These are phyloP conservation scores for Drosophila sordidula DNA, from an alignment of 2,888 invertebrate species.

Conservation along the genomic window DNA sequence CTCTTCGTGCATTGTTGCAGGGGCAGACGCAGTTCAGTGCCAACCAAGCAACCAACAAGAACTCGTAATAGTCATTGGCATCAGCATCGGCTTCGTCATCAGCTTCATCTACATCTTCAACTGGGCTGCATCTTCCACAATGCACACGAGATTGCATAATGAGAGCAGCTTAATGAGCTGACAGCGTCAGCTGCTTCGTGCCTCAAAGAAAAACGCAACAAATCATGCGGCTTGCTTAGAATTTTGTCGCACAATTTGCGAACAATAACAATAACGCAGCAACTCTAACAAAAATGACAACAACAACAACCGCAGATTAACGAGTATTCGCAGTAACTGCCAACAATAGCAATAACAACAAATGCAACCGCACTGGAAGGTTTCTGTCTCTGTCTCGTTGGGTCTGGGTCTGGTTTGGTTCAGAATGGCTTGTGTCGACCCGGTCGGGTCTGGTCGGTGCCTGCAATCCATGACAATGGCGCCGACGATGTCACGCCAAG, in stretches of 20 bases:
- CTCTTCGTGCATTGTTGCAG: background rate
- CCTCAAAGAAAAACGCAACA: slow-evolving; percentile 47
- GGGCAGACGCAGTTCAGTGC: background rate
- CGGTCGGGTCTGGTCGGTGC: slow-evolving; percentile 17
- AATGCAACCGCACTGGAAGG: slow-evolving; percentile 37
- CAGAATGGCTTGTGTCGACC: background rate
- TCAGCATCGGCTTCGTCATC: slow-evolving; percentile 1
- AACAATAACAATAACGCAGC: slow-evolving; percentile 34
- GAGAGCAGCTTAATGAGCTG: slow-evolving; percentile 66
- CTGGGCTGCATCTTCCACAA: slow-evolving; percentile 54
- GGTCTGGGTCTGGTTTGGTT: slow-evolving; percentile 8
- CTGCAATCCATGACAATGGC: slow-evolving; percentile 40
- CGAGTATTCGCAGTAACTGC: slow-evolving; percentile 4
- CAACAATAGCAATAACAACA: slow-evolving; percentile 45
- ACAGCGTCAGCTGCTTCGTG: slow-evolving; percentile 62
- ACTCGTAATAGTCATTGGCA: slow-evolving; percentile 10
- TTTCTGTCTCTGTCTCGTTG: slow-evolving; percentile 27
- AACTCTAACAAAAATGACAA: slow-evolving; percentile 26
- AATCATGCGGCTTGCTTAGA: slow-evolving; percentile 71
- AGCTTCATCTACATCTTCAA: background rate
- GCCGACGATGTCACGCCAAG: slow-evolving; percentile 11
- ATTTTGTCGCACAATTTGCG: slow-evolving; percentile 71
- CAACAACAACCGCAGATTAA: slow-evolving; percentile 27
- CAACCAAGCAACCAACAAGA: slow-evolving; percentile 16
- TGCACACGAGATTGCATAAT: slow-evolving; percentile 72